phyloP scores from a whole-genome alignment of 2,113 vertebrate species.

The Sarotherodon lohbergeri region DNA sequence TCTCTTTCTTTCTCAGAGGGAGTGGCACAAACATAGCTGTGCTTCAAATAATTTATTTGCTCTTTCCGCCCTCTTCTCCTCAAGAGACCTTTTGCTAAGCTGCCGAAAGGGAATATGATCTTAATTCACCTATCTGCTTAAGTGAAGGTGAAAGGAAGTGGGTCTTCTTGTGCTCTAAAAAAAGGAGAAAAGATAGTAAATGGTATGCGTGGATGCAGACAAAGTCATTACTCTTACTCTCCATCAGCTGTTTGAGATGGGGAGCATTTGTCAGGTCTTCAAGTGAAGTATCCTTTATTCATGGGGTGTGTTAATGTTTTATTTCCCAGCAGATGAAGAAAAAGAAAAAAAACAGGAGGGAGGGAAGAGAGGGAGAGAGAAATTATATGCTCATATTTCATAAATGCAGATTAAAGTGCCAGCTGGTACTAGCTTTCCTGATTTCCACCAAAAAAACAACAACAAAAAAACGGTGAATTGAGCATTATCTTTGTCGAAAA shows the following conservation, averaged over 20 bases:
- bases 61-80: not conserved
- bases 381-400: conserved; percentile 25
- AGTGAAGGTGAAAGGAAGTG: conserved; percentile 15
- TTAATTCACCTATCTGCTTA: conserved; percentile 23
- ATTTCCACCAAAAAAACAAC: not conserved
- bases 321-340: conserved; percentile 31
- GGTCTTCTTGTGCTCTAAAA: not conserved
- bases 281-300: conserved; percentile 58
- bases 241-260: conserved; percentile 4
- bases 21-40: not conserved
- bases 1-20: not conserved
- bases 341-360: not conserved
- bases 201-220: not conserved
- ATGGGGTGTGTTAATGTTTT: conserved; percentile 57
- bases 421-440: conserved; percentile 27
- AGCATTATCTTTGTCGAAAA: conserved; percentile 14
- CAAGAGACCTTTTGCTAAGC: not conserved
- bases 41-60: conserved; percentile 46
- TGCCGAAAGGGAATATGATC: not conserved
- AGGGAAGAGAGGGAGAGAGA: not conserved
- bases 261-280: conserved; percentile 28
- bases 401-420: conserved; percentile 47
- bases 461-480: not conserved
- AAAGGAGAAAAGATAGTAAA: not conserved
- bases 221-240: not conserved